phyloP scores from a whole-genome alignment of 2,888 invertebrate species.

The Ennomos erosarius region DNA sequence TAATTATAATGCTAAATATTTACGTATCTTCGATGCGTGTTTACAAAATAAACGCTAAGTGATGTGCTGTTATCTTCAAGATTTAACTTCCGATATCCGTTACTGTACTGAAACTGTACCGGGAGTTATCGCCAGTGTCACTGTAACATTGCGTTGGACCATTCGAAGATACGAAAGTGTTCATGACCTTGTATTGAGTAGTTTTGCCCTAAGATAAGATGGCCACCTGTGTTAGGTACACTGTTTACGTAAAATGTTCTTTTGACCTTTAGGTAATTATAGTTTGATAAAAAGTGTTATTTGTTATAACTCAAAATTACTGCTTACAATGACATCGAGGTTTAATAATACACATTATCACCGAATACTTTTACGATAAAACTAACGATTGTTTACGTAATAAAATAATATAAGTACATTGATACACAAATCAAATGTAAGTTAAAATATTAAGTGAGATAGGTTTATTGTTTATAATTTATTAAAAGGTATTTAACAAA shows the following conservation, averaged over 20 bases:
- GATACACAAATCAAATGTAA: too few species aligned
- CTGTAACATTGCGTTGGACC: conserved; percentile 31
- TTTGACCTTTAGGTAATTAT: conserved; percentile 24
- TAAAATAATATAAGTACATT: too few species aligned
- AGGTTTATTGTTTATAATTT: too few species aligned
- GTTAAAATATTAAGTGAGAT: too few species aligned
- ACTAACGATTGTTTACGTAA: too few species aligned
- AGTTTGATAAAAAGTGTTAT: conserved; percentile 27
- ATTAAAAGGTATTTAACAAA: too few species aligned
- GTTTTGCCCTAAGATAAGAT: conserved; percentile 43
- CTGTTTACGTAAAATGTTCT: conserved; percentile 17
- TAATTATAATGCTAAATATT: conserved; percentile 71
- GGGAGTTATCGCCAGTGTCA: conserved; percentile 29
- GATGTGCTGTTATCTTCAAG: conserved; percentile 59
- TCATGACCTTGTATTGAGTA: conserved; percentile 32
- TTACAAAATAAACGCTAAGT: conserved; percentile 74
- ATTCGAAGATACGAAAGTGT: conserved; percentile 33
- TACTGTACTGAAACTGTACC: conserved; percentile 39
- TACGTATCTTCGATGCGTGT: conserved; percentile 65
- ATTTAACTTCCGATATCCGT: conserved; percentile 61
- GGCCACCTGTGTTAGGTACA: conserved; percentile 32
- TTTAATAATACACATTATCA: too few species aligned
- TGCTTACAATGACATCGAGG: too few species aligned
- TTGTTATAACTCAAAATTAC: not conserved
- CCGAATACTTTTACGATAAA: too few species aligned